These are phyloP conservation scores for Dolichomitus sp. DNA, from an alignment of 2,888 invertebrate species.

Conservation along the genomic window DNA sequence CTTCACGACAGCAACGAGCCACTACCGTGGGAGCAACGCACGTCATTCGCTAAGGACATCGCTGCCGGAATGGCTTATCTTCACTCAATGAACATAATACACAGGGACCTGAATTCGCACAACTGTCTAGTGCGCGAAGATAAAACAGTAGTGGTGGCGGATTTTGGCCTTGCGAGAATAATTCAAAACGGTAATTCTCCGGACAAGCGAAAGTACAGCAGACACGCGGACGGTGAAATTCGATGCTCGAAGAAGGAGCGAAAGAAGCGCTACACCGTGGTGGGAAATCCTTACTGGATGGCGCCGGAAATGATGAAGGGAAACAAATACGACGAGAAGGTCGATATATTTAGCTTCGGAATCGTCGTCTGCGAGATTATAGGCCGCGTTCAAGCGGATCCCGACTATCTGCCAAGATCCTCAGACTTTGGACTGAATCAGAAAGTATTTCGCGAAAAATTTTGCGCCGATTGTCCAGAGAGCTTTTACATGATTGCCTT, in stretches of 20 bases:
- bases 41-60: constrained; percentile 96
- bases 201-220: constrained; percentile 83
- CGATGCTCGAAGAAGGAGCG: constrained; percentile 90
- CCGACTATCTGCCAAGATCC: constrained; percentile 96
- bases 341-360: constrained; percentile 98
- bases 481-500: constrained; percentile 96
- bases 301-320: constrained; percentile 99
- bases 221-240: constrained; percentile 85
- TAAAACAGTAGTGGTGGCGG: constrained; percentile 97
- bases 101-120: constrained; percentile 97
- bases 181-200: constrained; percentile 87
- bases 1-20: constrained; percentile 91
- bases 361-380: constrained; percentile 98
- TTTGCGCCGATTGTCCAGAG: constrained; percentile 94
- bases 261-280: constrained; percentile 97
- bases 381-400: constrained; percentile 97
- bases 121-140: constrained; percentile 98
- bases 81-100: constrained; percentile 98
- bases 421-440: constrained; percentile 97
- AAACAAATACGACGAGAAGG: constrained; percentile 98
- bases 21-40: constrained; percentile 93
- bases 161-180: constrained; percentile 96
- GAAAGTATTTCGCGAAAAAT: constrained; percentile 94
- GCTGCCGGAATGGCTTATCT: constrained; percentile 97
- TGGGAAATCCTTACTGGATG: constrained; percentile 99